Base-by-base conservation (phyloP, 2,113 vertebrate species). In the Galemys pyrenaicus region DNA sequence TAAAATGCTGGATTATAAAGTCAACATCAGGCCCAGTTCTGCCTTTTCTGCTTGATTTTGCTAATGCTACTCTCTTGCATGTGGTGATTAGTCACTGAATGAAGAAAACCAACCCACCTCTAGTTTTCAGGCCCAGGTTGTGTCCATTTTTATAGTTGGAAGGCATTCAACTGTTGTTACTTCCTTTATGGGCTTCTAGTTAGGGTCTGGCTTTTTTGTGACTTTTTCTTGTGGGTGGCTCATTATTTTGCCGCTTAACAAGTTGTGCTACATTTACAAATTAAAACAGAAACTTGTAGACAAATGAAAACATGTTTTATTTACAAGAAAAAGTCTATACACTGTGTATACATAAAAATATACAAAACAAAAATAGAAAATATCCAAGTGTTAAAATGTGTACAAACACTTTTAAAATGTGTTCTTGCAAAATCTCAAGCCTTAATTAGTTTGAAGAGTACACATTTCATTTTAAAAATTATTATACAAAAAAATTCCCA, bases 321-420 rank as follows among this genome's bases (percentile, higher is more conserved):
- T 98, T 98, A 98, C 98, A 99, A 94, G 98, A 98, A 98, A 97
- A 96, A 97, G 87, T 98, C 98, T 99, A 97, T 98, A 98, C 98
- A 98, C 95, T 98, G 97, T 98, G 97, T 98, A 98, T 98, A 98
- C 98, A 98, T 98, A 98, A 98, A 98, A 98, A 99, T 98, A 98
- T 98, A 99, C 98, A 99, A 99, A 98, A 98, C 96, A 98, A 98
- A 98, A 98, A 98, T 98, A 99, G 97, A 98, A 99, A 98, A 98
- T 98, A 98, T 98, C 97, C 97, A 98, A 98, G 97, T 98, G 98
- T 98, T 98, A 98, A 98, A 98, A 98, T 98, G 98, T 98, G 96
- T 99, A 98, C 98, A 98, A 98, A 98, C 98, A 98, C 98, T 96
- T 98, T 97, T 97, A 98, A 98, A 98, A 98, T 98, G 98, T 96